Conservation (phyloP, 2,113 vertebrate genomes). For the Cephalopterus ornatus region DNA sequence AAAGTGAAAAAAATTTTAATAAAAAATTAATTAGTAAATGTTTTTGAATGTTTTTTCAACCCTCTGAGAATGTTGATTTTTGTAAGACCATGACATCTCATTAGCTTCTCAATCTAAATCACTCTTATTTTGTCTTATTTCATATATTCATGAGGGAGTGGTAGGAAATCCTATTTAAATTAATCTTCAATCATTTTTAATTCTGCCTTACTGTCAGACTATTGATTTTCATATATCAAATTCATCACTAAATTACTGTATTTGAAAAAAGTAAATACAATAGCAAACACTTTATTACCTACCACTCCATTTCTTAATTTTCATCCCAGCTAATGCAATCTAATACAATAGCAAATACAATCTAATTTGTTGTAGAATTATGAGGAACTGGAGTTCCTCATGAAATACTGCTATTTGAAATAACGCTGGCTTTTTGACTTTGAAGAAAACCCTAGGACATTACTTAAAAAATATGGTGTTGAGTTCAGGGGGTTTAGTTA, state of each 20-base stretch:
- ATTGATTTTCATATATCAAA: background rate
- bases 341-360: background rate
- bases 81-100: background rate
- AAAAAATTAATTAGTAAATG: background rate
- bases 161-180: background rate
- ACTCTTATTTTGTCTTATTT: background rate
- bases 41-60: background rate
- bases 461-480: background rate
- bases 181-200: background rate
- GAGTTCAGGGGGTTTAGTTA: background rate
- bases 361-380: background rate
- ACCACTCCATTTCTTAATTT: constrained; percentile 11
- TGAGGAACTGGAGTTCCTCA: background rate
- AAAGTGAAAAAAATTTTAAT: background rate
- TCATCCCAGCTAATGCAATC: background rate
- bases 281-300: constrained; percentile 9
- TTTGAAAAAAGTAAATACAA: constrained; percentile 15
- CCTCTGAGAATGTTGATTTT: background rate
- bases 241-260: background rate
- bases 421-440: fast-evolving
- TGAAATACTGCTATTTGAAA: background rate
- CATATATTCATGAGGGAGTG: background rate
- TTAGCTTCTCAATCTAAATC: background rate
- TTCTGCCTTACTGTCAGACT: background rate
- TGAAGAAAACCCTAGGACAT: background rate